Evolutionary conservation across 2,888 invertebrate genomes (phyloP).

Genomic region (Drosophila austrosaltans): DNA sequence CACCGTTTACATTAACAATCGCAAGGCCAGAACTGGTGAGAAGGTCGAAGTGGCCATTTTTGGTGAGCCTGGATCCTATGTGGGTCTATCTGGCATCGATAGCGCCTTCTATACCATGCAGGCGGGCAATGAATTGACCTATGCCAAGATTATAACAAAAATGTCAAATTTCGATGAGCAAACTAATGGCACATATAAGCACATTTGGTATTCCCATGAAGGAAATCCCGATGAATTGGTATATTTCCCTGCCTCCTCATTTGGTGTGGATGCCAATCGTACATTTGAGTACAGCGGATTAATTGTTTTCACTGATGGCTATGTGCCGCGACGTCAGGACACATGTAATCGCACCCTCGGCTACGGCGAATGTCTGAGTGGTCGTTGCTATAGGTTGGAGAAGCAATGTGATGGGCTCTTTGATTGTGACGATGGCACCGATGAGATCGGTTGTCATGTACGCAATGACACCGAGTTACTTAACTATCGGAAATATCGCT

Average conservation of each 20-base stretch:
- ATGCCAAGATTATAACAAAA: conserved; percentile 93
- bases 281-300: conserved; percentile 96
- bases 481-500: conserved; percentile 90
- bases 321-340: conserved; percentile 87
- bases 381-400: conserved; percentile 89
- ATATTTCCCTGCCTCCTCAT: conserved; percentile 94
- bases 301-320: conserved; percentile 95
- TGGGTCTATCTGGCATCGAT: conserved; percentile 95
- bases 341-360: conserved; percentile 90
- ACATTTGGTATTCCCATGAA: conserved; percentile 93
- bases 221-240: conserved; percentile 92
- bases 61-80: conserved; percentile 97
- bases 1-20: conserved; percentile 93
- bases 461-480: conserved; percentile 88
- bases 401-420: conserved; percentile 90
- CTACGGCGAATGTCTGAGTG: conserved; percentile 91
- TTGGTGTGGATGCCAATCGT: conserved; percentile 96
- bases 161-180: conserved; percentile 95
- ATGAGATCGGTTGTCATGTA: conserved; percentile 90
- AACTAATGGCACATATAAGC: conserved; percentile 92
- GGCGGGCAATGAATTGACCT: conserved; percentile 94
- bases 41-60: conserved; percentile 96
- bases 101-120: conserved; percentile 96
- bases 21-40: conserved; percentile 96
- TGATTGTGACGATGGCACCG: conserved; percentile 94